Conservation (phyloP, 2,113 vertebrate species). For the Halichoerus grypus region DNA sequence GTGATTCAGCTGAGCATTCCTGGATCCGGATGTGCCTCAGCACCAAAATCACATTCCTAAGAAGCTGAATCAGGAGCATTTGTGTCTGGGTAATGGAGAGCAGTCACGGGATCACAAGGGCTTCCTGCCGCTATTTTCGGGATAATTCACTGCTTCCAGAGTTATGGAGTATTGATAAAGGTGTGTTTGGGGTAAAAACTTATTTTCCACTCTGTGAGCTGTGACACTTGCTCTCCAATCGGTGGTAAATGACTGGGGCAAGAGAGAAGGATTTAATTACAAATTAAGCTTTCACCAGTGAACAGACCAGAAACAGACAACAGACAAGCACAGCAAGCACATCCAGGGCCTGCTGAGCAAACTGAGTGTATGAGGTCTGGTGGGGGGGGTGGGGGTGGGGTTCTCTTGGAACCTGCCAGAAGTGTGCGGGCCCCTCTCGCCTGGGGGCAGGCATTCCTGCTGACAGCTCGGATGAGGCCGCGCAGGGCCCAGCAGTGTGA, state of each 20-base stretch:
- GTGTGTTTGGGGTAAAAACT: constrained; percentile 31
- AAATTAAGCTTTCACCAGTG: neutral
- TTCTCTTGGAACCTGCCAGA: neutral
- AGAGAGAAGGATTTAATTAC: neutral
- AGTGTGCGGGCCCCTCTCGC: neutral
- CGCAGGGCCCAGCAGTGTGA: fast-evolving
- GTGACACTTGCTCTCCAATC: neutral
- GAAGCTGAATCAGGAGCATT: neutral
- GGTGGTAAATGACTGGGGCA: neutral
- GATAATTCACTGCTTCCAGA: neutral
- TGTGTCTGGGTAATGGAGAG: neutral
- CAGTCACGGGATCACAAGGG: neutral
- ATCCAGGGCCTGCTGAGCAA: neutral
- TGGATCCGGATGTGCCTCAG: neutral
- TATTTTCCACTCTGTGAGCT: neutral
- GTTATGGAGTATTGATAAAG: constrained; percentile 24
- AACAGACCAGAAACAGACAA: neutral
- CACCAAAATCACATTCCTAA: neutral
- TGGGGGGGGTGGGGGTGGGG: neutral
- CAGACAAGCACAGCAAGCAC: neutral
- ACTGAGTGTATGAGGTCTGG: neutral
- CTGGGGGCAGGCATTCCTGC: neutral
- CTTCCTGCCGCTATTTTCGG: constrained; percentile 45
- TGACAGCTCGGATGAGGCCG: neutral
- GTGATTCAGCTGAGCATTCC: neutral